Percentiles rank a stretch among this genome's conserved stretches.
These are phyloP conservation scores for Nymphalis c-album DNA, from an alignment of 2,888 invertebrate genomes.

Conservation along the genomic window DNA sequence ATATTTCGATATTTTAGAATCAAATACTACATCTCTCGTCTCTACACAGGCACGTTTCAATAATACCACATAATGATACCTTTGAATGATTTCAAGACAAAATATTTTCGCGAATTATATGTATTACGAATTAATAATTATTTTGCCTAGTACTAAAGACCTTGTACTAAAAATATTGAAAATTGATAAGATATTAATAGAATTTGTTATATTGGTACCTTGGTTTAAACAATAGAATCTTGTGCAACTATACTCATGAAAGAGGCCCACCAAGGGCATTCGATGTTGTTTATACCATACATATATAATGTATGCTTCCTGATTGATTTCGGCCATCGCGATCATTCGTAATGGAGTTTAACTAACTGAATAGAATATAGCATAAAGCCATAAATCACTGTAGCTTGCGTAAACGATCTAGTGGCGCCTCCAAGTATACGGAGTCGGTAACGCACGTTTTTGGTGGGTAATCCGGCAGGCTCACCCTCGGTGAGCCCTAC, in stretches of 20 bases:
- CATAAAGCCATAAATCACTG: too few relatives aligned
- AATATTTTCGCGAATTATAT: conserved; percentile 6
- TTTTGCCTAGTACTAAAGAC: conserved; percentile 10
- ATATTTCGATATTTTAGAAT: not conserved
- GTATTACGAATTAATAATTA: conserved; percentile 7
- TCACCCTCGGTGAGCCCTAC: too few relatives aligned
- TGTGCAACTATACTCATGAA: not conserved
- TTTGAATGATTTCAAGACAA: conserved; percentile 6
- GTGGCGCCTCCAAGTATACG: too few relatives aligned
- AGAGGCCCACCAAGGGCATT: not conserved
- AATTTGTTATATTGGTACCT: conserved; percentile 23
- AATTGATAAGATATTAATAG: conserved; percentile 24
- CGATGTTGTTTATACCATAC: too few relatives aligned
- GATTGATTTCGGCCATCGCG: too few relatives aligned
- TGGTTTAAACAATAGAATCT: conserved; percentile 19
- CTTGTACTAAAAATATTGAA: conserved; percentile 30
- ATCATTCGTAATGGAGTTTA: too few relatives aligned
- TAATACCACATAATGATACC: conserved; percentile 6
- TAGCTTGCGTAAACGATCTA: too few relatives aligned
- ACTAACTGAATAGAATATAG: too few relatives aligned
- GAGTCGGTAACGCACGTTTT: too few relatives aligned
- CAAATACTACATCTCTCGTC: not conserved
- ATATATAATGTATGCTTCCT: too few relatives aligned
- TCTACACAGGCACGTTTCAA: not conserved
- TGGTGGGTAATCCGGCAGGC: too few relatives aligned